Base-by-base conservation (phyloP, 2,113 vertebrate genomes). In the Phrynocephalus versicolor region DNA sequence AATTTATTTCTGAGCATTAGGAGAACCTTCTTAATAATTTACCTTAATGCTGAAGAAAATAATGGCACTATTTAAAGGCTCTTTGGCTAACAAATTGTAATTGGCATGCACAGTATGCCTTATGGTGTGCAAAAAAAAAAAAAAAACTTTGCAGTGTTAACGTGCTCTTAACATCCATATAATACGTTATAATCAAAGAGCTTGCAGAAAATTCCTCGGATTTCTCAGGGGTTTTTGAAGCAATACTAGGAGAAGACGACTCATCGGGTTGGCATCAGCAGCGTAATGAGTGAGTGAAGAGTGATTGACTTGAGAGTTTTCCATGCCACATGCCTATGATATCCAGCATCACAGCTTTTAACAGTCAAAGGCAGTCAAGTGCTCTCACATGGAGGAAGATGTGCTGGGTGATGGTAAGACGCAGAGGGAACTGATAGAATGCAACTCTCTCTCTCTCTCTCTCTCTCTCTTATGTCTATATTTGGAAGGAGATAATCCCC, bases 31-130 rank as follows among this genome's bases (percentile, higher is more conserved):
- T 94, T 90, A 92, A 89, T 91, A 76, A 87, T 89, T 94, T 92
- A 87, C 3, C 1, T 90, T 91, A 91, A 89, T 7, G 62, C n/a
- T 79, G 65, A 93, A 90, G 39, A 76, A 94, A 89, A 57, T 21
- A 83, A 88, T 89, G 62, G 87, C 84, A 90, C 19, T 88, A 73
- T 62, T 69, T 92, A 90, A 92, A 83, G 41, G 88, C 18, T 9
- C 89, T 92, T 88, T 84, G 87, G 67, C 58, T 81, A 85, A 67
- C 93, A 92, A 92, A 92, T 58, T 79, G 74, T 92, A 89, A 87
- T 84, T 90, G 82, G 45, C 73, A 85, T 9, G 1, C 69, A 35
- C 80, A 15, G 88, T 73, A 69, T 80, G 73, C 82, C 86, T 33
- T 9, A 14, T 70, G 0, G 33, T 86, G 89, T 94, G 92, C 85